Conservation (phyloP, 2,113 vertebrate genomes). For the Scomber colias region DNA sequence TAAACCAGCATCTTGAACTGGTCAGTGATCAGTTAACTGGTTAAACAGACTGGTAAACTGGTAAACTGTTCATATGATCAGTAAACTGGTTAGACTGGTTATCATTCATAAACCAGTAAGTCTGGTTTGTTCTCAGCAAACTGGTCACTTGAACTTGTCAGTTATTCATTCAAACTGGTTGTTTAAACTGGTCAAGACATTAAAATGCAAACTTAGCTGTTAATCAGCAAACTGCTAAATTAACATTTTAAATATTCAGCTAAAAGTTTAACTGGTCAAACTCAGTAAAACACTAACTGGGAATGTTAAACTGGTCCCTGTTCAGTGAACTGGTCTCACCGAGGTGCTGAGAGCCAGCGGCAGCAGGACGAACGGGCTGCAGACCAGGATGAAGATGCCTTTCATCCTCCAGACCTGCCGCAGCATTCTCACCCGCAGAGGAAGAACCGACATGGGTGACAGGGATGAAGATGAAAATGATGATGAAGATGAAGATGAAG, state of each 20-base stretch:
- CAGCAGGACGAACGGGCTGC: slow-evolving; percentile 88
- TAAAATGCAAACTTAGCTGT: no score
- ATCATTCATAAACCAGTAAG: no score
- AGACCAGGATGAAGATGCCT: slow-evolving; percentile 79
- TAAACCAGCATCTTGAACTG: no score
- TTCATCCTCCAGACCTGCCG: slow-evolving; percentile 76
- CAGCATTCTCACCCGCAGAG: slow-evolving; percentile 68
- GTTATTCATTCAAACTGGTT: not conserved
- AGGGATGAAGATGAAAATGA: not conserved
- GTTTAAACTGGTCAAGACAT: not conserved
- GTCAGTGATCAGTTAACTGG: no score
- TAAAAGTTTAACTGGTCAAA: no score
- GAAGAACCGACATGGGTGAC: slow-evolving; percentile 64
- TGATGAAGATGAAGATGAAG: not conserved
- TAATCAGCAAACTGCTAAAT: not conserved
- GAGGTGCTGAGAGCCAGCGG: slow-evolving; percentile 84
- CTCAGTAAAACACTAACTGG: no score
- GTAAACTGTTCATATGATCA: not conserved
- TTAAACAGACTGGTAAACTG: not conserved
- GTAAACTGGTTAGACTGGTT: not conserved
- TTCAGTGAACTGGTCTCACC: slow-evolving; percentile 78
- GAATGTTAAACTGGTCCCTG: not conserved
- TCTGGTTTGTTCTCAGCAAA: no score
- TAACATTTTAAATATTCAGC: no score
- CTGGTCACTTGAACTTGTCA: not conserved